A percentile compares a stretch with the other conserved stretches of the same genome.
Conservation (phyloP, 1,140 invertebrate genomes). For the Papilio dardanus region DNA sequence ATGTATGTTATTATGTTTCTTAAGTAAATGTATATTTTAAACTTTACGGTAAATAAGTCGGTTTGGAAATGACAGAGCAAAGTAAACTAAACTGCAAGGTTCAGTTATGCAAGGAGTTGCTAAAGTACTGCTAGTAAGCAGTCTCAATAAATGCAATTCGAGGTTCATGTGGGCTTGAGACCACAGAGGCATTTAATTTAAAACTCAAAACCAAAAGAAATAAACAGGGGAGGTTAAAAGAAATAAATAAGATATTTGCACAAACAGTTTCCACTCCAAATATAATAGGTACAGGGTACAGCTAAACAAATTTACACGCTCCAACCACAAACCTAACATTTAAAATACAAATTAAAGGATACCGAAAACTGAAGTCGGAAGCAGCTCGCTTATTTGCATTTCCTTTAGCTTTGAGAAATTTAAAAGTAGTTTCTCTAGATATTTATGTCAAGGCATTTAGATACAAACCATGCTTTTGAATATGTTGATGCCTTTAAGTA, state of each 20-base stretch:
- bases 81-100: background rate
- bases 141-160: background rate
- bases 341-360: constrained; percentile 14
- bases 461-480: constrained; percentile 1
- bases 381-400: constrained; percentile 15
- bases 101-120: background rate
- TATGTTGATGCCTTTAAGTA: background rate
- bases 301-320: constrained; percentile 9
- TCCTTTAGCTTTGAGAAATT: constrained; percentile 14
- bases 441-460: background rate
- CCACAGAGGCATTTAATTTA: no score
- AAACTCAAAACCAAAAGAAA: no score
- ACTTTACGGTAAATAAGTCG: background rate
- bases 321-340: background rate
- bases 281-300: background rate
- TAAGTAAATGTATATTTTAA: background rate
- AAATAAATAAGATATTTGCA: background rate
- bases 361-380: background rate
- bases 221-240: background rate
- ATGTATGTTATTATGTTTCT: background rate
- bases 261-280: background rate
- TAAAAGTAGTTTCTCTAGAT: background rate
- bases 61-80: background rate
- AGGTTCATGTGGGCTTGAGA: background rate
- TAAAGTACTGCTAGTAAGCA: background rate